Percentiles rank a stretch among this genome's conserved stretches.
Evolutionary conservation across 1,140 invertebrate species (phyloP).

Genomic region (Nasonia longicornis): DNA sequence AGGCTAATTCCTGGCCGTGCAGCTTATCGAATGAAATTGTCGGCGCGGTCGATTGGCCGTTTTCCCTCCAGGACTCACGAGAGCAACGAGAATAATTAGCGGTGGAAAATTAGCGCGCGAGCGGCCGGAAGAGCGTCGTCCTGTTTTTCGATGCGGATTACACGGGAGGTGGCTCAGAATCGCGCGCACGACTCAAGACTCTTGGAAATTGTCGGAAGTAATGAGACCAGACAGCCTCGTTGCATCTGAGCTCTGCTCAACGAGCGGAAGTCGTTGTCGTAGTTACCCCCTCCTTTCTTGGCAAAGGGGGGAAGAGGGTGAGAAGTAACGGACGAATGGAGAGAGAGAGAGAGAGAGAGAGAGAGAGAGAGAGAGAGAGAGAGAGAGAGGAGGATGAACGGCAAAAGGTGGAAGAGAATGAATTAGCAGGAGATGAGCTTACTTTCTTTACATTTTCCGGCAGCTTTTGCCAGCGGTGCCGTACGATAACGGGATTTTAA

Average conservation of each 20-base stretch:
- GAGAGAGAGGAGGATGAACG: background rate
- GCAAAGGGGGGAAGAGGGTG: background rate
- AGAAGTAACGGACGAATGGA: background rate
- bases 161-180: conserved; percentile 27
- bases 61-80: background rate
- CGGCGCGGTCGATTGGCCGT: conserved; percentile 26
- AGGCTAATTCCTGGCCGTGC: background rate
- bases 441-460: background rate
- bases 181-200: conserved; percentile 9
- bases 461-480: background rate
- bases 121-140: conserved; percentile 16
- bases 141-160: conserved; percentile 38
- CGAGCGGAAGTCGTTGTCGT: conserved; percentile 41
- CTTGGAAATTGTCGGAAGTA: conserved; percentile 39
- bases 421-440: background rate
- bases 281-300: background rate
- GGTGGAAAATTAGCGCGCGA: conserved; percentile 13
- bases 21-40: conserved; percentile 32
- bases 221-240: conserved; percentile 16
- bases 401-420: background rate
- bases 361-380: background rate
- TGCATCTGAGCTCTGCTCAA: conserved; percentile 28
- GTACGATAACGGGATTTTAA: no score
- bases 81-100: conserved; percentile 25
- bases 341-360: background rate